Base-by-base conservation (phyloP, 2,113 vertebrate genomes). In the Cyrtonyx montezumae region DNA sequence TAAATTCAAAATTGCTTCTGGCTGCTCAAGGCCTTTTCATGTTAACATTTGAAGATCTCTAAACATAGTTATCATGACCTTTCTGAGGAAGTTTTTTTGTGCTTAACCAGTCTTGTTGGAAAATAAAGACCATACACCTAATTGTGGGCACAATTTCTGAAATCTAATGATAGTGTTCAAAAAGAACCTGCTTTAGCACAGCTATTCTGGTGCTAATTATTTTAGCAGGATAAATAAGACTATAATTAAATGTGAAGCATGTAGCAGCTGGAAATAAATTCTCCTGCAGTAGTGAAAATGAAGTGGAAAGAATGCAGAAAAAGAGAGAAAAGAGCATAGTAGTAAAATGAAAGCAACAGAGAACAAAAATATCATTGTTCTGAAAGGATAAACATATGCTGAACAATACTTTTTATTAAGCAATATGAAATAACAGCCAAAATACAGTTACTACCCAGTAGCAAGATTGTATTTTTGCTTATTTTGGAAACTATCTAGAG, bases 21-120 rank as follows among this genome's bases (percentile, higher is more conserved):
- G 3, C 49, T 93, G 15, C 18, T 87, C 0, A 0, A 82, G 25
- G 25, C 5, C 45, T 76, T 75, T 4, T 59, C 32, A 22, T 61
- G 18, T 28, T 32, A 77, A 30, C 2, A 80, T 69, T 8, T 51
- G 19, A 76, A 68, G 8, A 62, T 53, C 19, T 59, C 8, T 19
- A 59, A 85, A 59, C 3, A 63, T 0, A 65, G 15, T 75, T 49
- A 13, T 8, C 81, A n/a, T n/a, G 63, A 22, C 6, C 28, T 74
- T 69, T 42, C 28, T 45, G 34, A 34, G 63, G 13, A 76, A 85
- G 51, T 28, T 68, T 63, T 71, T 34, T 34, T 25, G 13, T 34
- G 17, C 14, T 87, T 63, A 81, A 59, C 7, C 2, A 71, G 3
- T 45, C 13, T 67, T 18, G 49, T 8, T 63, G 28, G 49, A 91